Percentiles rank a stretch among this genome's conserved stretches.
Evolutionary conservation across 1,140 invertebrate species (phyloP).

Genomic region (Centruroides sculpturatus): DNA sequence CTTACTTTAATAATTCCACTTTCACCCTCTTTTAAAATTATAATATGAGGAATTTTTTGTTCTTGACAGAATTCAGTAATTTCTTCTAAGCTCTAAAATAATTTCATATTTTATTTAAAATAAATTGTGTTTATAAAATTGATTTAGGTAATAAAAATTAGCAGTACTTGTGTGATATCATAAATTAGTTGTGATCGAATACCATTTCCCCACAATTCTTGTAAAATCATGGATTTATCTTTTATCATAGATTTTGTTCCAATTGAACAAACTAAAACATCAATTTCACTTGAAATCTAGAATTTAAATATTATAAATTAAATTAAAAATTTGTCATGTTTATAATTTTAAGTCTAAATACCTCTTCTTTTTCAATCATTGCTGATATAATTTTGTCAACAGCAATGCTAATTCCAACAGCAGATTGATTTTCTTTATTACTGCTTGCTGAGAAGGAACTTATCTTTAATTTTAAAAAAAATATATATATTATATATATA

Average conservation of each 20-base stretch:
- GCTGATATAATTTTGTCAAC: slow-evolving; percentile 47
- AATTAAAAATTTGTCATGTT: too few species aligned
- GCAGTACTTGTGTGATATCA: slow-evolving; percentile 14
- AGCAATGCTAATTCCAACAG: slow-evolving; percentile 57
- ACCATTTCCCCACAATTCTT: slow-evolving; percentile 41
- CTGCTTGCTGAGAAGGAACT: slow-evolving; percentile 6
- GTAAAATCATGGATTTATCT: slow-evolving; percentile 44
- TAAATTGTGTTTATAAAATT: too few species aligned
- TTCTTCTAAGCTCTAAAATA: slow-evolving; percentile 42
- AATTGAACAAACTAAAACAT: slow-evolving; percentile 49
- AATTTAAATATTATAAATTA: too few species aligned
- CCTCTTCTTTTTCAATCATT: slow-evolving; percentile 27
- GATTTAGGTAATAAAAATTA: too few species aligned
- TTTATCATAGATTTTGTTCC: slow-evolving; percentile 37
- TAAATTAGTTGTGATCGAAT: slow-evolving; percentile 38
- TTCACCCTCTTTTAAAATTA: slow-evolving; percentile 50
- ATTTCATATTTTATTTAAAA: too few species aligned
- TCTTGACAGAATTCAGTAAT: slow-evolving; percentile 47
- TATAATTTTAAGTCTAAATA: too few species aligned
- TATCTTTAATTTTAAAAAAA: slow-evolving; percentile 13
- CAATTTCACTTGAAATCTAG: slow-evolving; percentile 23
- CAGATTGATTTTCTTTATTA: slow-evolving; percentile 38
- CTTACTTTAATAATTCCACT: slow-evolving; percentile 35
- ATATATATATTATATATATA: too few species aligned
- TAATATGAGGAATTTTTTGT: slow-evolving; percentile 44